Evolutionary conservation across 2,888 invertebrate species (phyloP).

Genomic region (Cheilosia variabilis): DNA sequence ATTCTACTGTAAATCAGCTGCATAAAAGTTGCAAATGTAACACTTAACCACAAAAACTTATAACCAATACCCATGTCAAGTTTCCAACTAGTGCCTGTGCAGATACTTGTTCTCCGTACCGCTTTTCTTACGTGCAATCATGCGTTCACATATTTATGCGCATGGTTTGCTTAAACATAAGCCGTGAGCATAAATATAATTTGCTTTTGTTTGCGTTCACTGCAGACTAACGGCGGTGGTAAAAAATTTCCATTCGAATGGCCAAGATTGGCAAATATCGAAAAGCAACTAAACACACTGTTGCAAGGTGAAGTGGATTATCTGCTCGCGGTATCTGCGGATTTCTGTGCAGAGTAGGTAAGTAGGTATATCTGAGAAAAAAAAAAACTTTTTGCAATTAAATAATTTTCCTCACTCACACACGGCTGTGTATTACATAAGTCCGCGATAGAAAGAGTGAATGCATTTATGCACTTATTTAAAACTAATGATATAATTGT

Average conservation of each 20-base stretch:
- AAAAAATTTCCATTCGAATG: constrained; percentile 65
- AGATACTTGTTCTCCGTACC: neutral
- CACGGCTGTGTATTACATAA: constrained; percentile 50
- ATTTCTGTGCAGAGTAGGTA: constrained; percentile 45
- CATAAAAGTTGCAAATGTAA: constrained; percentile 11
- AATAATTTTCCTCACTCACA: constrained; percentile 61
- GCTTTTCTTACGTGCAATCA: constrained; percentile 52
- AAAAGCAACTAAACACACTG: constrained; percentile 42
- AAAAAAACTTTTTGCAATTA: constrained; percentile 59
- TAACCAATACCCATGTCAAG: constrained; percentile 3
- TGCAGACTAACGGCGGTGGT: neutral
- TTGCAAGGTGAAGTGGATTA: constrained; percentile 66
- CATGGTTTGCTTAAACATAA: constrained; percentile 66
- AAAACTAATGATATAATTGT: constrained; percentile 75
- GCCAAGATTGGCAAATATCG: constrained; percentile 66
- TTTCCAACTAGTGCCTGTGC: neutral
- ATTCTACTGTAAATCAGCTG: constrained; percentile 17
- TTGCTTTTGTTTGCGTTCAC: constrained; percentile 33
- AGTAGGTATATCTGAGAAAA: constrained; percentile 42
- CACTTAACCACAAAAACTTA: constrained; percentile 36
- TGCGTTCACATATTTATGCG: constrained; percentile 63
- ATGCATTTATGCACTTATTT: constrained; percentile 75
- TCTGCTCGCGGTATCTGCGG: constrained; percentile 45
- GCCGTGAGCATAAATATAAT: constrained; percentile 54
- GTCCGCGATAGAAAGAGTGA: constrained; percentile 57